These are phyloP conservation scores for Pituophis catenifer DNA, from an alignment of 2,113 vertebrate genomes.

Conservation along the genomic window DNA sequence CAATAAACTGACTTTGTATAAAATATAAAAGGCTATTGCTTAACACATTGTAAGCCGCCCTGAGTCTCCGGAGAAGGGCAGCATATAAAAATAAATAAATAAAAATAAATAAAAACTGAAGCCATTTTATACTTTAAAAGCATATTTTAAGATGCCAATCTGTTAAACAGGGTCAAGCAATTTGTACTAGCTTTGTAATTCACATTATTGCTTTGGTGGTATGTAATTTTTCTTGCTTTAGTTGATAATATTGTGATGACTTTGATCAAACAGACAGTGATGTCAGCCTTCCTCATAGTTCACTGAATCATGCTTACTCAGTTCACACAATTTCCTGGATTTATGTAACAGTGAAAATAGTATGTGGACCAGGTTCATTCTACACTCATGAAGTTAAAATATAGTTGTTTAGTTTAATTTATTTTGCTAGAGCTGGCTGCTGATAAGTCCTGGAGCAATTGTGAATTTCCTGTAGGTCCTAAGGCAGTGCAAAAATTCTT, in stretches of 20 bases:
- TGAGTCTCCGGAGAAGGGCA: too few species aligned
- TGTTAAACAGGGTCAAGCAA: neutral
- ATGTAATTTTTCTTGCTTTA: neutral
- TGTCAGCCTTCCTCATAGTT: neutral
- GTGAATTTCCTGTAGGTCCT: neutral
- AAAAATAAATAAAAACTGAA: neutral
- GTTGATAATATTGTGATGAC: neutral
- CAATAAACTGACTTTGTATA: too few species aligned
- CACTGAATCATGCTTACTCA: neutral
- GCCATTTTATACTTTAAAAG: neutral
- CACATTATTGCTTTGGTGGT: neutral
- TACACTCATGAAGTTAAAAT: neutral
- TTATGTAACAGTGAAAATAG: neutral
- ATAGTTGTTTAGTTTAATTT: neutral
- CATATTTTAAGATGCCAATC: neutral
- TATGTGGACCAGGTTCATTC: neutral
- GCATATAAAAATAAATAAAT: too few species aligned
- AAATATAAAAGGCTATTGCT: too few species aligned
- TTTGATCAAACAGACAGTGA: neutral
- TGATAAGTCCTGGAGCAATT: neutral
- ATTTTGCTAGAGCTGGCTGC: neutral
- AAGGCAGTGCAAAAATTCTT: neutral
- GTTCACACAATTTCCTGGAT: neutral
- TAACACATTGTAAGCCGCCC: too few species aligned
- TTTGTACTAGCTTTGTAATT: neutral